Conservation (phyloP, 2,113 vertebrate species). For the Clarias macrocephalus region DNA sequence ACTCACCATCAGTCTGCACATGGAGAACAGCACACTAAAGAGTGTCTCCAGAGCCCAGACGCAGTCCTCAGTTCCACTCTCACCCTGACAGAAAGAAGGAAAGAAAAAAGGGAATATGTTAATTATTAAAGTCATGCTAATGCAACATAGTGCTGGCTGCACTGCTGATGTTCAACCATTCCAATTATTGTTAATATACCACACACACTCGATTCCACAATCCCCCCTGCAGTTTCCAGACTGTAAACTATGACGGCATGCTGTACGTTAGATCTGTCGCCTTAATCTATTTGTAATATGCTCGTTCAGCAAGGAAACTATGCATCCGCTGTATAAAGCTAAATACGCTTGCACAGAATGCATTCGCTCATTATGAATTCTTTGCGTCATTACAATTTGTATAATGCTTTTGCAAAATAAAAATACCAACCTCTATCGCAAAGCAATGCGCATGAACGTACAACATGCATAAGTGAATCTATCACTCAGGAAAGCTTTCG, state of each 20-base stretch:
- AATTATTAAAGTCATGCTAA: constrained; percentile 22
- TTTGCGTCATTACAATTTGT: neutral
- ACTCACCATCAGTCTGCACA: constrained; percentile 98
- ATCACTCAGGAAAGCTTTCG: neutral
- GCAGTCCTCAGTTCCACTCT: constrained; percentile 89
- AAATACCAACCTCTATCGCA: neutral
- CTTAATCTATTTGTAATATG: neutral
- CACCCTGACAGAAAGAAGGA: constrained; percentile 74
- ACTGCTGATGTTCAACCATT: neutral
- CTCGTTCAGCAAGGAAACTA: neutral
- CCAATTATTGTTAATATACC: neutral
- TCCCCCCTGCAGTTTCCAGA: neutral
- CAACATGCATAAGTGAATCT: neutral
- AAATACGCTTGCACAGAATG: neutral
- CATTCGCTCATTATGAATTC: neutral
- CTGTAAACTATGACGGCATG: neutral
- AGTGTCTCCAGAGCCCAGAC: constrained; percentile 91
- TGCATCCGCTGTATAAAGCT: neutral
- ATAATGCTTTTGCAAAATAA: neutral
- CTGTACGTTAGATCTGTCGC: neutral
- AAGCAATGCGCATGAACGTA: neutral
- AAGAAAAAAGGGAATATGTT: constrained; percentile 11
- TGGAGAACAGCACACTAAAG: constrained; percentile 92
- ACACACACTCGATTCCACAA: neutral
- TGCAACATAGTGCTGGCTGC: neutral